A percentile compares a stretch with the other conserved stretches of the same genome.
phyloP scores from a whole-genome alignment of 2,797 vertebrate species.

The Anguilla marmorata region DNA sequence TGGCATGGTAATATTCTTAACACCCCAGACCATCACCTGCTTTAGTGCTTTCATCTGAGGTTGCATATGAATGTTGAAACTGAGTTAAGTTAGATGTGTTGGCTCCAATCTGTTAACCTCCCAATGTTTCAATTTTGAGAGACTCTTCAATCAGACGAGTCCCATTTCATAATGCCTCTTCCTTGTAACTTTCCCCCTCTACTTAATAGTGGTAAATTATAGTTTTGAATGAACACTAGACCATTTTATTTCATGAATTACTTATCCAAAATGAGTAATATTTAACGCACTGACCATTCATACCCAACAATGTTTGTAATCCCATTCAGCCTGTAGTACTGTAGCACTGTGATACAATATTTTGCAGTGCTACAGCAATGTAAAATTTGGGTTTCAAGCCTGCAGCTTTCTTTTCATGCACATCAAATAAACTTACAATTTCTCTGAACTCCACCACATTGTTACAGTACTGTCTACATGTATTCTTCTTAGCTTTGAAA shows the following conservation, averaged over 20 bases:
- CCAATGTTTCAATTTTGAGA: not conserved
- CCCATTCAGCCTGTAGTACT: not conserved
- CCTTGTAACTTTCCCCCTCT: not conserved
- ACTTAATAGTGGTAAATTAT: not conserved
- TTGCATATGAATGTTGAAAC: not conserved
- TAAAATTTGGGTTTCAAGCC: not conserved
- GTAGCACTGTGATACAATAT: not conserved
- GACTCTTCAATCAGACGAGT: not conserved
- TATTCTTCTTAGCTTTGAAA: not conserved
- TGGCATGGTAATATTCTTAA: not conserved
- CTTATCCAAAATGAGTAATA: not conserved
- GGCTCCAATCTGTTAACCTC: not conserved
- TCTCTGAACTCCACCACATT: not conserved
- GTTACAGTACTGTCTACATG: not conserved
- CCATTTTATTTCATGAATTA: not conserved
- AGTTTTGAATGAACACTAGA: not conserved
- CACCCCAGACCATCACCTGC: not conserved
- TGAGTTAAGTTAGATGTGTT: not conserved
- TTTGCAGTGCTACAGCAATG: not conserved
- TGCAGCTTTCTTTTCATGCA: not conserved
- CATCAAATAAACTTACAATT: not conserved
- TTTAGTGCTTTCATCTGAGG: not conserved
- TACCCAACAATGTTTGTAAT: not conserved
- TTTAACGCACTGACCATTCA: not conserved
- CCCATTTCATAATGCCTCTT: not conserved